Evolutionary conservation across 2,888 invertebrate species (phyloP).

Genomic region (Zhengitettix transpicula): DNA sequence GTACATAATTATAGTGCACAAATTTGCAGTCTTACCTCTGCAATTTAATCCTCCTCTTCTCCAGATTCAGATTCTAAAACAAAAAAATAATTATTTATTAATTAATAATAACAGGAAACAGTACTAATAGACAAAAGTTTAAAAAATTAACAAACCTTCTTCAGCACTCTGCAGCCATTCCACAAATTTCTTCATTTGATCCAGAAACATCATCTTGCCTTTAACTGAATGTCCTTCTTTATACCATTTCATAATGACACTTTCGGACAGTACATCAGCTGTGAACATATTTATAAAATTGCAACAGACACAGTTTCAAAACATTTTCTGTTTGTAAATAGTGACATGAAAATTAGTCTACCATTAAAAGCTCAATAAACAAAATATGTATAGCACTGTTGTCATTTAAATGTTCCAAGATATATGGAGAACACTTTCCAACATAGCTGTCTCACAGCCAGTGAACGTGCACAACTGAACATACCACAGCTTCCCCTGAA

Average conservation of each 20-base stretch:
- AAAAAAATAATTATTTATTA: background rate
- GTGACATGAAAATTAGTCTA: too few relatives aligned
- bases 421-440: too few relatives aligned
- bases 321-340: too few relatives aligned
- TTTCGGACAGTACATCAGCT: slow-evolving; percentile 88
- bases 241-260: slow-evolving; percentile 91
- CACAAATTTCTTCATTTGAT: slow-evolving; percentile 94
- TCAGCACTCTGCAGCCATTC: slow-evolving; percentile 97
- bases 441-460: too few relatives aligned
- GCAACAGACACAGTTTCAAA: too few relatives aligned
- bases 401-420: too few relatives aligned
- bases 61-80: slow-evolving; percentile 21
- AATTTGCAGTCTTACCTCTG: background rate
- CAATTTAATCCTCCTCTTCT: slow-evolving; percentile 18
- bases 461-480: too few relatives aligned
- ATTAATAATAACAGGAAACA: too few relatives aligned
- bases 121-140: too few relatives aligned
- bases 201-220: slow-evolving; percentile 94
- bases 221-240: slow-evolving; percentile 83
- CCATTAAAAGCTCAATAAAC: too few relatives aligned
- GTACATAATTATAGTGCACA: background rate
- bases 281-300: slow-evolving; percentile 15
- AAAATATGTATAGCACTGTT: too few relatives aligned
- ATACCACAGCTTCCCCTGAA: too few relatives aligned
- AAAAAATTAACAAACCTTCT: slow-evolving; percentile 38